These are phyloP conservation scores for Brachyopa scutellaris DNA, from an alignment of 2,888 invertebrate species.

Conservation along the genomic window DNA sequence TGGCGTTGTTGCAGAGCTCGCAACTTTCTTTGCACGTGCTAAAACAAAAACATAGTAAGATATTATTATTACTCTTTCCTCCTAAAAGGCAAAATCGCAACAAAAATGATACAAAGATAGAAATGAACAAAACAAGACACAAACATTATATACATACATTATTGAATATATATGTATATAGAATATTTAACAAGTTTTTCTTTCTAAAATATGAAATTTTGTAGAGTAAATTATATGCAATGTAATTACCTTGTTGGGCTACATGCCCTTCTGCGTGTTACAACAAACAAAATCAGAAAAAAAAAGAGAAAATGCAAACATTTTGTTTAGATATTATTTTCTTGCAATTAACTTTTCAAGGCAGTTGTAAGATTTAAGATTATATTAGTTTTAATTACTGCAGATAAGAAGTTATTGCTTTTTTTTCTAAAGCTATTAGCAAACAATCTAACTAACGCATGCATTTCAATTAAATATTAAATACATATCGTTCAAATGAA, in stretches of 20 bases:
- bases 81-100: too few species aligned
- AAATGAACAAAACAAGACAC: background rate
- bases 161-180: too few species aligned
- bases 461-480: too few species aligned
- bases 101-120: background rate
- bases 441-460: constrained; percentile 26
- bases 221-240: constrained; percentile 26
- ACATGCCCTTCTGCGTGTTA: constrained; percentile 84
- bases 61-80: constrained; percentile 53
- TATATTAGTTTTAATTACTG: background rate
- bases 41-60: constrained; percentile 69
- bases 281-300: constrained; percentile 73
- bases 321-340: constrained; percentile 62
- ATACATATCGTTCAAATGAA: too few species aligned
- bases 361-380: constrained; percentile 29
- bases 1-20: constrained; percentile 76
- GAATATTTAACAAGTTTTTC: constrained; percentile 7
- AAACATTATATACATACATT: too few species aligned
- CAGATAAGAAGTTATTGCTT: too few species aligned
- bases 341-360: constrained; percentile 60
- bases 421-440: constrained; percentile 6
- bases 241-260: constrained; percentile 85
- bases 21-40: constrained; percentile 87
- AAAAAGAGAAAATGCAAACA: constrained; percentile 72
- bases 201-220: background rate